Percentiles rank a stretch among this genome's conserved stretches.
Evolutionary conservation across 2,113 vertebrate genomes (phyloP).

Genomic region (Mustela lutreola): DNA sequence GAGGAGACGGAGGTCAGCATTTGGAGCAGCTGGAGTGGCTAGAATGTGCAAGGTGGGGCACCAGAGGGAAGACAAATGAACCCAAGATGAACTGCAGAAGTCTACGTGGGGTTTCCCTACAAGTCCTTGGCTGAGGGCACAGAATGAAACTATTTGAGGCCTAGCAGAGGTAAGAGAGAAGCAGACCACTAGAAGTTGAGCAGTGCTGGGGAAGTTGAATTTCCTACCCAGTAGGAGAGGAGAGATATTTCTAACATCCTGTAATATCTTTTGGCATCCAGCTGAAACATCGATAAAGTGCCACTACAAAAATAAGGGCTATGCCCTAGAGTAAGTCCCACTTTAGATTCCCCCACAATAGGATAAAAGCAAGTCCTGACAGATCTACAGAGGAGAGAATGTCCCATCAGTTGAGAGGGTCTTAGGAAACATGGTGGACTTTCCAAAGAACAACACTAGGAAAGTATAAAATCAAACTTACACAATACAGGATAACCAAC

Average conservation of each 20-base stretch:
- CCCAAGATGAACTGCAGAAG: neutral
- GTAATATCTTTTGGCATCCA: neutral
- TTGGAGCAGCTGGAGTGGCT: neutral
- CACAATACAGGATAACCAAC: neutral
- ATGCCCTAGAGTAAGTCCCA: neutral
- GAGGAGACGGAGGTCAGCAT: neutral
- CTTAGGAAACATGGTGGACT: neutral
- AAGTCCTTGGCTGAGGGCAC: neutral
- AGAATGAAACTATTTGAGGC: neutral
- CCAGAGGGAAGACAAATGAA: neutral
- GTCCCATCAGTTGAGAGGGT: neutral
- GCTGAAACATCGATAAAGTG: neutral
- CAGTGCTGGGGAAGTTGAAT: neutral
- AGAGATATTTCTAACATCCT: neutral
- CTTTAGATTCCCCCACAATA: neutral
- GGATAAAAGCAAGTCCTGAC: neutral
- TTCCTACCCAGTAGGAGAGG: neutral
- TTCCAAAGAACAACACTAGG: neutral
- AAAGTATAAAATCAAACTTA: conserved; percentile 30
- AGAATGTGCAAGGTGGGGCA: neutral
- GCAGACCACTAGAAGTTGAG: neutral
- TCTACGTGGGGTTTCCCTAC: neutral
- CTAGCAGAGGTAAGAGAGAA: neutral
- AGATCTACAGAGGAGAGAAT: neutral
- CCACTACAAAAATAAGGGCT: neutral